Conservation (phyloP, 2,113 vertebrate species). For the Phalacrocorax brasilianus region DNA sequence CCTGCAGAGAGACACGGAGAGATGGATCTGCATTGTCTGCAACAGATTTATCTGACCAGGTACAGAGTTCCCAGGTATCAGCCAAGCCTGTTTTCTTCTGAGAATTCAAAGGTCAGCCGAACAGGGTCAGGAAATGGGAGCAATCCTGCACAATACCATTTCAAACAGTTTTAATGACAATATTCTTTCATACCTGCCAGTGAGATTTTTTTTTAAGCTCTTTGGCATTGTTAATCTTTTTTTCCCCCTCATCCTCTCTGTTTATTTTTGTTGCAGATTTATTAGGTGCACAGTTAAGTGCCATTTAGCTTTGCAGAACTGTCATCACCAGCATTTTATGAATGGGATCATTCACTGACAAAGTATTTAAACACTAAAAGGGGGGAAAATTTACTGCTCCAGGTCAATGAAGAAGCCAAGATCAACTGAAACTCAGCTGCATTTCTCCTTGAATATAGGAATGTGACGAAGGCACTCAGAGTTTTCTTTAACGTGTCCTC, state of each 20-base stretch:
- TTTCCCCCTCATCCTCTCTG: conserved; percentile 22
- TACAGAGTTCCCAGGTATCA: background rate
- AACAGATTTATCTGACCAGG: background rate
- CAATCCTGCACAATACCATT: background rate
- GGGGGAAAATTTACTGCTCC: conserved; percentile 57
- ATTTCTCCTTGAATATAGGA: conserved; percentile 46
- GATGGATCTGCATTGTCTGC: rapidly evolving
- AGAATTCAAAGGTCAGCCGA: conserved; percentile 6
- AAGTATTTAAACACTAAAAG: conserved; percentile 66
- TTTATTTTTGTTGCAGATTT: conserved; percentile 76
- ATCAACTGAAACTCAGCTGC: conserved; percentile 68
- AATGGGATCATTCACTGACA: conserved; percentile 76
- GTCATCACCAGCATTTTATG: conserved; percentile 67
- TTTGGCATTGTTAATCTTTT: conserved; percentile 18
- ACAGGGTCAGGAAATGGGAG: background rate
- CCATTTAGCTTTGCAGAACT: conserved; percentile 67
- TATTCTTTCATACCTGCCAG: conserved; percentile 15
- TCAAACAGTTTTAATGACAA: background rate
- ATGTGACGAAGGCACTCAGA: conserved; percentile 26
- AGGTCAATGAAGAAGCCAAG: conserved; percentile 70
- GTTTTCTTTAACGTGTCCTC: background rate
- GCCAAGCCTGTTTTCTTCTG: background rate
- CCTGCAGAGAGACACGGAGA: rapidly evolving
- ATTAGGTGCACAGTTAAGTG: conserved; percentile 69
- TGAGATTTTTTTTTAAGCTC: background rate